phyloP scores from a whole-genome alignment of 2,113 vertebrate species.

The Dromiciops gliroides region DNA sequence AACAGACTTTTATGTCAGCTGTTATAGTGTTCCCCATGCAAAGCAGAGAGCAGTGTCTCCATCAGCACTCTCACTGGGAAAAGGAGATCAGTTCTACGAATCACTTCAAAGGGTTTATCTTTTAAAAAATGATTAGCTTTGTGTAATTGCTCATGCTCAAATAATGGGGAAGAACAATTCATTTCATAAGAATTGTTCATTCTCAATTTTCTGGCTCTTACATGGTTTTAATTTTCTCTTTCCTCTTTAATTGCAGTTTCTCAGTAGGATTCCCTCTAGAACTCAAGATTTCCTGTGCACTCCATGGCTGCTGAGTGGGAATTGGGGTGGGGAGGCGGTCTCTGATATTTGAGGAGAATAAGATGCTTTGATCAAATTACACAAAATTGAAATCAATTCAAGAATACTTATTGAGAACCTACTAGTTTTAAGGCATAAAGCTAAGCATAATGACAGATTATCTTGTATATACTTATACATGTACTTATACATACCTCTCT shows the following conservation, averaged over 20 bases:
- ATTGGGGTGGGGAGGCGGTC: background rate
- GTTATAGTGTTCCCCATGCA: background rate
- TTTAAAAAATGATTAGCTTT: conserved; percentile 11
- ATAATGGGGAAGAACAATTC: background rate
- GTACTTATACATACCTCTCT: background rate
- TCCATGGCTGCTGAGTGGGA: background rate
- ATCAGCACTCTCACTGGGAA: background rate
- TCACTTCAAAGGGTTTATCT: background rate
- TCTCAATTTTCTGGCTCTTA: background rate
- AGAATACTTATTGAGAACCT: background rate
- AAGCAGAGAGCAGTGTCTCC: background rate
- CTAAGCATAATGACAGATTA: background rate
- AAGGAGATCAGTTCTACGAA: background rate
- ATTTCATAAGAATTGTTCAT: background rate
- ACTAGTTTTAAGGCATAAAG: background rate
- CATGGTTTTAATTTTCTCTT: conserved; percentile 19
- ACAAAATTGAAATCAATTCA: background rate
- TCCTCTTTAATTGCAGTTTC: background rate
- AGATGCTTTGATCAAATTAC: background rate
- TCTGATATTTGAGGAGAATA: background rate
- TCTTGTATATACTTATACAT: background rate
- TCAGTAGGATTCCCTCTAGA: background rate
- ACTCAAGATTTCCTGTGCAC: background rate
- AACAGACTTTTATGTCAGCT: background rate
- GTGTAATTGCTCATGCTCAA: conserved; percentile 23